Percentiles rank a stretch among this genome's conserved stretches.
Evolutionary conservation across 2,888 invertebrate genomes (phyloP).

Genomic region (Mesorhabditis belari): DNA sequence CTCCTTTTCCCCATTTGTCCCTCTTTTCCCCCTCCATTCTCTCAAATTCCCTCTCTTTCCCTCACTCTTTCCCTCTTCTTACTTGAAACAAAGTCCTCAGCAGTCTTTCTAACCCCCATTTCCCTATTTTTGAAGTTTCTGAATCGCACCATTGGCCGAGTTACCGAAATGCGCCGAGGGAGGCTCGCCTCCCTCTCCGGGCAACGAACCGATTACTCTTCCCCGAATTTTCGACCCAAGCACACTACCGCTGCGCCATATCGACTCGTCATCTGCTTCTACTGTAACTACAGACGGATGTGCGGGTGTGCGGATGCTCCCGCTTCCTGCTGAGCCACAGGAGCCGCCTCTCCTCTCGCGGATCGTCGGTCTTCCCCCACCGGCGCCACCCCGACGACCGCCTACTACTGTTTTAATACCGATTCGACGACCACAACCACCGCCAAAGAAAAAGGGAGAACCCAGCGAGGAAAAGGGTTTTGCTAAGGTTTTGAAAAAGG

Average conservation of each 20-base stretch:
- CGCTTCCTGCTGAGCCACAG: constrained; percentile 23
- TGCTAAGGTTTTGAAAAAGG: neutral
- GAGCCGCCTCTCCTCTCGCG: constrained; percentile 38
- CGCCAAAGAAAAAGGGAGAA: neutral
- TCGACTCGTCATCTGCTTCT: constrained; percentile 2
- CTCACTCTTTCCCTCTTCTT: too few relatives aligned
- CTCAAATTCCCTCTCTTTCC: too few relatives aligned
- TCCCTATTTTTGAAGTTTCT: too few relatives aligned
- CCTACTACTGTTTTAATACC: constrained; percentile 27
- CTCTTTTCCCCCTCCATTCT: too few relatives aligned
- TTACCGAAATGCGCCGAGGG: neutral
- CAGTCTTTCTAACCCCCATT: too few relatives aligned
- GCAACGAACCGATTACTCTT: neutral
- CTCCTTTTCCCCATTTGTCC: too few relatives aligned
- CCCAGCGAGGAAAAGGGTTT: neutral
- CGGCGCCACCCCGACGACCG: constrained; percentile 25
- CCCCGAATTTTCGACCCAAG: neutral
- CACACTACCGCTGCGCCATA: neutral
- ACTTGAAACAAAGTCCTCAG: too few relatives aligned
- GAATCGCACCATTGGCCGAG: neutral
- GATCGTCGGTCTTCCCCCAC: constrained; percentile 35
- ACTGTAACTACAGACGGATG: constrained; percentile 20
- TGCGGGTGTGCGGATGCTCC: constrained; percentile 17
- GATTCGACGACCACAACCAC: constrained; percentile 10
- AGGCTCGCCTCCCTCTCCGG: neutral